Evolutionary conservation across 2,113 vertebrate species (phyloP).

Genomic region (Piprites chloris): DNA sequence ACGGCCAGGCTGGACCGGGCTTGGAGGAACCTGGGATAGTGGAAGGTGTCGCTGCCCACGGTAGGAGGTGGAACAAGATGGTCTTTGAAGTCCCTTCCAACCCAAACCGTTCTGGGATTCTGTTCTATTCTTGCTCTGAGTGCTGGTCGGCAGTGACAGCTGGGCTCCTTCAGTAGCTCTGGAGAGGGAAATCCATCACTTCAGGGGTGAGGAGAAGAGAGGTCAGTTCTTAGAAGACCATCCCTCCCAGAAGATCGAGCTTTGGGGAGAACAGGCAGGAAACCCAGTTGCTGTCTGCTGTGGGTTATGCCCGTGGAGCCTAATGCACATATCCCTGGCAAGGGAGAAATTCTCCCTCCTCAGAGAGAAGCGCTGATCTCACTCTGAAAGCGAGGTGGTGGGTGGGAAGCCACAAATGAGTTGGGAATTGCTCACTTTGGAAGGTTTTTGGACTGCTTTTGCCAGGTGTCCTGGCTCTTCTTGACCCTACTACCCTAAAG

Average conservation of each 20-base stretch:
- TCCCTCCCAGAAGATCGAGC: not conserved
- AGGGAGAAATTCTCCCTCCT: not conserved
- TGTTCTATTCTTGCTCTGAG: not conserved
- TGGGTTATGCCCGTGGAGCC: not conserved
- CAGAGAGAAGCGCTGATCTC: not conserved
- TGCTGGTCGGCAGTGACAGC: not conserved
- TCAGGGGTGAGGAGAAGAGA: not conserved
- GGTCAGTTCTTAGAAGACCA: not conserved
- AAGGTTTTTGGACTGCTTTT: not conserved
- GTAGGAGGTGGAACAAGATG: rapidly evolving
- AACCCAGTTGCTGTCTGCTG: not conserved
- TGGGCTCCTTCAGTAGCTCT: not conserved
- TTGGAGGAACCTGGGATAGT: rapidly evolving
- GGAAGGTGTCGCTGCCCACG: not conserved
- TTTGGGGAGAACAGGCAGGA: not conserved
- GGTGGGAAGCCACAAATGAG: not conserved
- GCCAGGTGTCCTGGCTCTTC: not conserved
- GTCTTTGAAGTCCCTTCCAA: not conserved
- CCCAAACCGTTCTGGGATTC: not conserved
- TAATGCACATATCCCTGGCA: rapidly evolving
- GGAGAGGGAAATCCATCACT: not conserved
- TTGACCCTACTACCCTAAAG: not conserved
- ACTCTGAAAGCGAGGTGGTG: rapidly evolving
- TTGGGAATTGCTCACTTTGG: not conserved
- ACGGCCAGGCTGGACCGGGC: rapidly evolving